Evolutionary conservation across 2,113 vertebrate genomes (phyloP).

Genomic region (Mus spicilegus): DNA sequence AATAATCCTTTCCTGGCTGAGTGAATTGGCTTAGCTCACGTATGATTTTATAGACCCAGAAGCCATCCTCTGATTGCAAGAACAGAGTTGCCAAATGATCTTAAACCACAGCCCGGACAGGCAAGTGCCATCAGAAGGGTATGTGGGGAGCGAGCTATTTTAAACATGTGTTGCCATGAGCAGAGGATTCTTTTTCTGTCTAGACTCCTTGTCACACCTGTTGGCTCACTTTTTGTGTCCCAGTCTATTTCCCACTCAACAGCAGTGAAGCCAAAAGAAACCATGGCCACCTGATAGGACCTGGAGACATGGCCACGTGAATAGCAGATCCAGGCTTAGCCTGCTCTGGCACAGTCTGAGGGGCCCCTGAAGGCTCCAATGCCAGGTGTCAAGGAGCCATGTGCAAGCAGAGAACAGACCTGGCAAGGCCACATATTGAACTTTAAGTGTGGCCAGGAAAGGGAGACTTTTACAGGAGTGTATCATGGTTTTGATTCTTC

Average conservation of each 20-base stretch:
- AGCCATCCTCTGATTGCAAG: constrained; percentile 73
- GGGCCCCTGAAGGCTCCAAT: background rate
- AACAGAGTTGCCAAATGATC: constrained; percentile 66
- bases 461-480: background rate
- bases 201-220: constrained; percentile 59
- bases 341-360: background rate
- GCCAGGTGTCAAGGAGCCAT: constrained; percentile 46
- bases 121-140: constrained; percentile 46
- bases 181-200: constrained; percentile 65
- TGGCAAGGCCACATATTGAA: background rate
- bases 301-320: rapidly evolving
- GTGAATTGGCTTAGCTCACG: constrained; percentile 69
- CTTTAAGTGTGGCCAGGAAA: background rate
- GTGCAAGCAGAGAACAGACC: background rate
- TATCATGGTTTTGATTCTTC: background rate
- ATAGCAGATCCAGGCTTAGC: background rate
- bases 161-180: constrained; percentile 40
- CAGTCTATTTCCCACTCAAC: background rate
- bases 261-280: constrained; percentile 32
- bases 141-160: constrained; percentile 63
- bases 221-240: background rate
- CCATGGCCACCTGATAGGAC: background rate
- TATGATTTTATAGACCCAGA: constrained; percentile 78
- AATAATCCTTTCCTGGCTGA: constrained; percentile 60
- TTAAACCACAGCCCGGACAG: constrained; percentile 67